A percentile compares a stretch with the other conserved stretches of the same genome.
These are phyloP conservation scores for Chamaetylas fuelleborni DNA, from an alignment of 2,113 vertebrate species.

Conservation along the genomic window DNA sequence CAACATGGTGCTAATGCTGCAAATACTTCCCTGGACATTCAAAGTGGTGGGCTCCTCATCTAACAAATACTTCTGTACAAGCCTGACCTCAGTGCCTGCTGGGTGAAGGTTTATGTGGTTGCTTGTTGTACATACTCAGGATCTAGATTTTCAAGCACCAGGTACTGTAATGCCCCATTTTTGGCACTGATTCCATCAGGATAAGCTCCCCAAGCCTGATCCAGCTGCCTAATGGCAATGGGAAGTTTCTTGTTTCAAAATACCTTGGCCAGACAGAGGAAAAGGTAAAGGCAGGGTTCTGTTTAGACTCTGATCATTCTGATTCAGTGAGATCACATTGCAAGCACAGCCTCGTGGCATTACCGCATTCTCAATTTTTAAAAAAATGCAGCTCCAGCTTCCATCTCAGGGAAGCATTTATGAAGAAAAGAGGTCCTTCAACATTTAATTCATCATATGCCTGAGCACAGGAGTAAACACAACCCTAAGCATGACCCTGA, in stretches of 20 bases:
- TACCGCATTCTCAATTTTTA: background rate
- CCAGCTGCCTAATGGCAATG: background rate
- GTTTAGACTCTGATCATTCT: background rate
- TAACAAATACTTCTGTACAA: background rate
- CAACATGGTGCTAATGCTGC: background rate
- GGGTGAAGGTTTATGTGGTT: background rate
- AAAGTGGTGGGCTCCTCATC: background rate
- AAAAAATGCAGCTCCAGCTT: background rate
- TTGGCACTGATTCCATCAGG: rapidly evolving
- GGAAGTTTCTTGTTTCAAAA: background rate
- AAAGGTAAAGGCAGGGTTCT: background rate
- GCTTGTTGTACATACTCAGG: background rate
- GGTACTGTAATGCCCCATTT: background rate
- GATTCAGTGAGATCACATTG: background rate
- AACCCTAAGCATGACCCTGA: background rate
- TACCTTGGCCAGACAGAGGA: background rate
- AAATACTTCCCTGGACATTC: background rate
- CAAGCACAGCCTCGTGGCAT: background rate
- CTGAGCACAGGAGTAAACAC: background rate
- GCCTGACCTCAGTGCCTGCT: rapidly evolving
- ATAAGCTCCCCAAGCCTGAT: background rate
- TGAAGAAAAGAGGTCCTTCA: background rate
- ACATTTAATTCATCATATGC: background rate
- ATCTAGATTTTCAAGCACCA: background rate
- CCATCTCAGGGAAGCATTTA: background rate